phyloP scores from a whole-genome alignment of 1,140 invertebrate genomes.

The Rhyzopertha dominica region DNA sequence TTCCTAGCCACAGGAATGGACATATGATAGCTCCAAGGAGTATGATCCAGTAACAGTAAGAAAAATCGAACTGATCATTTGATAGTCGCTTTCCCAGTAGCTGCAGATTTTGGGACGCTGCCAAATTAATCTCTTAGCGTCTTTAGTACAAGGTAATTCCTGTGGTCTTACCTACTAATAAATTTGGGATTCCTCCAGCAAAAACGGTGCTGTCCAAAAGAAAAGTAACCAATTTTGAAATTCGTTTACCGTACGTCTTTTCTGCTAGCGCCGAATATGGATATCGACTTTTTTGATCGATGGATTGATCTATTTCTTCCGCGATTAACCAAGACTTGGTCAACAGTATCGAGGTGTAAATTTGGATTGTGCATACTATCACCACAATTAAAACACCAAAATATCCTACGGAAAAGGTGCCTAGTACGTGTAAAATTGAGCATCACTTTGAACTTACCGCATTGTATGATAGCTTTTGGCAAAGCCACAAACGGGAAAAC shows the following conservation, averaged over 20 bases:
- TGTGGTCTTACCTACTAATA: slow-evolving; percentile 61
- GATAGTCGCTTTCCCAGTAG: slow-evolving; percentile 64
- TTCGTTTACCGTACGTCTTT: slow-evolving; percentile 57
- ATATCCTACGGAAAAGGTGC: slow-evolving; percentile 53
- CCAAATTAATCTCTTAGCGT: no score
- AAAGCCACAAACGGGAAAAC: slow-evolving; percentile 73
- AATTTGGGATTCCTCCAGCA: slow-evolving; percentile 67
- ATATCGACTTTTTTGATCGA: slow-evolving; percentile 62
- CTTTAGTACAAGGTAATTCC: no score
- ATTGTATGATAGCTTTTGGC: slow-evolving; percentile 64
- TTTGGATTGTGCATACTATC: slow-evolving; percentile 62
- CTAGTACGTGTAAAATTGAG: slow-evolving; percentile 13
- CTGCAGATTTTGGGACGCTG: slow-evolving; percentile 71
- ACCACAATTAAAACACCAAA: slow-evolving; percentile 64
- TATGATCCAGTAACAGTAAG: slow-evolving; percentile 72
- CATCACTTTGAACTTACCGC: slow-evolving; percentile 51
- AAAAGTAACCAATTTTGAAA: slow-evolving; percentile 57
- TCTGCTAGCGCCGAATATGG: slow-evolving; percentile 74
- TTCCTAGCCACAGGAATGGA: slow-evolving; percentile 76
- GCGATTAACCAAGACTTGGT: slow-evolving; percentile 71
- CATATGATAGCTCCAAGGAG: slow-evolving; percentile 63
- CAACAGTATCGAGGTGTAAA: slow-evolving; percentile 69
- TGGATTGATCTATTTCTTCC: slow-evolving; percentile 59
- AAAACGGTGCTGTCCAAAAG: slow-evolving; percentile 69
- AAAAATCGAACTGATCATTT: slow-evolving; percentile 55